phyloP scores from a whole-genome alignment of 2,113 vertebrate species.

The Myanophis thanlyinensis region DNA sequence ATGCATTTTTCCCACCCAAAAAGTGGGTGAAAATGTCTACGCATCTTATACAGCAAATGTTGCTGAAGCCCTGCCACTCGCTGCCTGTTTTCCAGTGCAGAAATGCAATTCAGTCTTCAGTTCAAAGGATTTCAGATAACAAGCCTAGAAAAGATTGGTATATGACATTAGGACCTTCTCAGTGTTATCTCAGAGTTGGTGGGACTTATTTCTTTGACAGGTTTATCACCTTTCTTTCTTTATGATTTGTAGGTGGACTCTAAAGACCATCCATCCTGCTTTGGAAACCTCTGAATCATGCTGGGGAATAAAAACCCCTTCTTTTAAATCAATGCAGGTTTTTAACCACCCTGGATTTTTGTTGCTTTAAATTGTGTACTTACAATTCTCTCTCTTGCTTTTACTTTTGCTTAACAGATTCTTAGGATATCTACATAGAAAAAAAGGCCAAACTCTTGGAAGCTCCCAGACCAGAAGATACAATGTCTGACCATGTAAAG shows the following conservation, averaged over 20 bases:
- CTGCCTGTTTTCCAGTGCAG: no score
- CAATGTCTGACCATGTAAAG: neutral
- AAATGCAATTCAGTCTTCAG: neutral
- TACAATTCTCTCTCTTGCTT: neutral
- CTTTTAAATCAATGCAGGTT: neutral
- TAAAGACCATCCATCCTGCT: neutral
- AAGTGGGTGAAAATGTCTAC: no score
- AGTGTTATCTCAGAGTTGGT: neutral
- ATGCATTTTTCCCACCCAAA: no score
- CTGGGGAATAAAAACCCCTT: neutral
- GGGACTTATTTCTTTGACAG: neutral
- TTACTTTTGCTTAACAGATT: neutral
- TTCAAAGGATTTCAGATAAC: neutral
- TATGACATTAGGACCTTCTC: neutral
- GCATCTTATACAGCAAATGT: no score
- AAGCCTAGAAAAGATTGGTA: neutral
- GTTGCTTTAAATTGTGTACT: neutral
- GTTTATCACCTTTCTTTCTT: neutral
- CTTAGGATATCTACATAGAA: neutral
- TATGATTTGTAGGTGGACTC: neutral
- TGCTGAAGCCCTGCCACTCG: no score
- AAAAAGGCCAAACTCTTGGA: neutral
- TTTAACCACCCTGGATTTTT: neutral
- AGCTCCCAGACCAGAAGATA: neutral
- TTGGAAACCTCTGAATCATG: neutral